Evolutionary conservation across 2,888 invertebrate species (phyloP).

Genomic region (Dicyrtomina minuta): DNA sequence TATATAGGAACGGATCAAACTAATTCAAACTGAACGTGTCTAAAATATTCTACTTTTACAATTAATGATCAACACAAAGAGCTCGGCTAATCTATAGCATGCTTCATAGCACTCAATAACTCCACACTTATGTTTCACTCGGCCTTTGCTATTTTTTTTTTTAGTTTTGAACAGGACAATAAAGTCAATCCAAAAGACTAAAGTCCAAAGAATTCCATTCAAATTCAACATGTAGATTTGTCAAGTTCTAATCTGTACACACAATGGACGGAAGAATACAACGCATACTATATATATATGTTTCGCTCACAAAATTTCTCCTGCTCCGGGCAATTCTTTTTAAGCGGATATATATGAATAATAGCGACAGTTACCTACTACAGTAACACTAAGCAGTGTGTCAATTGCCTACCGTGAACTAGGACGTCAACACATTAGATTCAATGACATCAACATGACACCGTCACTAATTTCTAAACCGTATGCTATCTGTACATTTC

Average conservation of each 20-base stretch:
- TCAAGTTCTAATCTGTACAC: slow-evolving; percentile 19
- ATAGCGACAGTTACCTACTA: no score
- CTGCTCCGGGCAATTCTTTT: slow-evolving; percentile 20
- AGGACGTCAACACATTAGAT: no score
- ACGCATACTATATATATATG: no score
- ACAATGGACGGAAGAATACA: slow-evolving; percentile 24
- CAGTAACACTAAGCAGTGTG: no score
- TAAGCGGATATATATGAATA: background rate
- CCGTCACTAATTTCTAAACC: no score
- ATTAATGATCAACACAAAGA: background rate
- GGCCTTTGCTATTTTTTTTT: background rate
- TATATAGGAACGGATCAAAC: background rate
- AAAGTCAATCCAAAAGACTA: background rate
- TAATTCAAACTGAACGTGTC: slow-evolving; percentile 10
- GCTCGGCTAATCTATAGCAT: background rate
- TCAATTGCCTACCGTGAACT: no score
- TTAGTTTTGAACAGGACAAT: background rate
- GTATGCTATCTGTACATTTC: no score
- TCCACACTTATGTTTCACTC: background rate
- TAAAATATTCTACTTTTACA: slow-evolving; percentile 15
- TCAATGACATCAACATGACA: no score
- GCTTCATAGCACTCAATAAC: no score
- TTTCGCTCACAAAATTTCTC: slow-evolving; percentile 15
- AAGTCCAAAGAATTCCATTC: background rate
- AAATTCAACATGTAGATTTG: slow-evolving; percentile 15